These are phyloP conservation scores for Sinocyclocheilus grahami DNA, from an alignment of 2,113 vertebrate species.

Conservation along the genomic window DNA sequence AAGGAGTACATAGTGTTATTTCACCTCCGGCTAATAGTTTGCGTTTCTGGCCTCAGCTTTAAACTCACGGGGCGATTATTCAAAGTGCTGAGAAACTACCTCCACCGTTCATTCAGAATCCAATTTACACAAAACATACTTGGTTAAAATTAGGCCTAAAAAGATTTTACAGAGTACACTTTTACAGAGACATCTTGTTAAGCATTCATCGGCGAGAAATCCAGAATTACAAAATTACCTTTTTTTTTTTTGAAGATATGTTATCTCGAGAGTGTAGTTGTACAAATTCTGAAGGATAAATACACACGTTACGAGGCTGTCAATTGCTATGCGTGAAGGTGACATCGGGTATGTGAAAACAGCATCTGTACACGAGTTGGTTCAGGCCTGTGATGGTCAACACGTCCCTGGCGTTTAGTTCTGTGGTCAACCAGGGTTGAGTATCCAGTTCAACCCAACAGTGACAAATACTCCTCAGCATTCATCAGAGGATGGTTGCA, in stretches of 20 bases:
- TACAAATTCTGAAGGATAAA: constrained; percentile 76
- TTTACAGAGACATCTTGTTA: constrained; percentile 44
- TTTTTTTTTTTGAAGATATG: constrained; percentile 68
- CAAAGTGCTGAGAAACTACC: constrained; percentile 5
- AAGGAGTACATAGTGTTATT: constrained; percentile 36
- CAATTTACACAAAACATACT: constrained; percentile 15
- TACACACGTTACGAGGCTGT: constrained; percentile 63
- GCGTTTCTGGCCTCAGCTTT: constrained; percentile 13
- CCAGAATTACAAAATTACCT: constrained; percentile 33
- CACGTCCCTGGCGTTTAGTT: constrained; percentile 44
- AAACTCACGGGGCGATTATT: not conserved
- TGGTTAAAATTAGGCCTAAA: constrained; percentile 20
- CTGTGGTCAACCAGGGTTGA: constrained; percentile 17
- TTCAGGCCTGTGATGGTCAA: constrained; percentile 2
- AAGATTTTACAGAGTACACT: constrained; percentile 35
- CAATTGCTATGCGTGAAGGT: constrained; percentile 68
- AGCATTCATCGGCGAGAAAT: constrained; percentile 37
- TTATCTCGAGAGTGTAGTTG: constrained; percentile 74
- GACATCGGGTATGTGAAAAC: constrained; percentile 72
- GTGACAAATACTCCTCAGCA: constrained; percentile 9
- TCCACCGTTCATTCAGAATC: constrained; percentile 18
- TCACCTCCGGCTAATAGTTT: not conserved
- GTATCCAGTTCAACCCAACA: constrained; percentile 42
- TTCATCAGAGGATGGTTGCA: constrained; percentile 26
- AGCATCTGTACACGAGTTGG: constrained; percentile 72